Base-by-base conservation (phyloP, 2,113 vertebrate genomes). In the Felis chaus region DNA sequence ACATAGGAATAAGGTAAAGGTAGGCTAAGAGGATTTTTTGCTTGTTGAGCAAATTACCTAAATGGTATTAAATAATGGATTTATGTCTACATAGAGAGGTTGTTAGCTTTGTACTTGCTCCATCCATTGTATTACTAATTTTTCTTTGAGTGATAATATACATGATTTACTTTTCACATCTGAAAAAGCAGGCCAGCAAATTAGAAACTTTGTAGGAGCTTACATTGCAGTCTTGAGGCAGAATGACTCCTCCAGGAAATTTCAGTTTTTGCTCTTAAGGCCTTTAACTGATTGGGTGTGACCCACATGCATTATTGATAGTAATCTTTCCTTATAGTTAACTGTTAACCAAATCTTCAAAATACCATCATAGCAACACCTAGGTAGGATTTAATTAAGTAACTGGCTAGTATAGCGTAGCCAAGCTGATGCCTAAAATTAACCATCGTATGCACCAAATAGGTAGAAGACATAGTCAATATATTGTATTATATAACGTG, bases 311-410 rank as follows among this genome's bases (percentile, higher is more conserved):
- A n/a, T 78, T 68, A 66, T 45, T 25, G 41, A 83, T 15, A 14
- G 33, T 89, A 66, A 78, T 69, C 65, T 83, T 89, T 69, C 90
- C n/a, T 87, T 66, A 39, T 19, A 89, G 36, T 76, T 63, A 68
- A 69, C 18, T 80, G 73, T 61, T 89, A 84, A 89, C 50, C n/a
- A 84, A 11, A 89, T 89, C 33, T n/a, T 79, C 11, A 89, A 84
- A 83, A 45, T 88, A 45, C 78, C 48, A 88, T 48, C 57, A 68
- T 4, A 88, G 55, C 21, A 83, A 89, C 11, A 79, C 31, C 48
- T 68, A 92, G 36, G 39, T 45, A 93, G 48, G 68, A 83, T 69
- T 96, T 92, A 81, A 71, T 89, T 73, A 82, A 94, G 74, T 73
- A 94, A 90, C 78, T 83, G 21, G 71, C 10, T 65, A 83, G 27